Conservation (phyloP, 2,113 vertebrate species). For the Alaudala cheleensis region DNA sequence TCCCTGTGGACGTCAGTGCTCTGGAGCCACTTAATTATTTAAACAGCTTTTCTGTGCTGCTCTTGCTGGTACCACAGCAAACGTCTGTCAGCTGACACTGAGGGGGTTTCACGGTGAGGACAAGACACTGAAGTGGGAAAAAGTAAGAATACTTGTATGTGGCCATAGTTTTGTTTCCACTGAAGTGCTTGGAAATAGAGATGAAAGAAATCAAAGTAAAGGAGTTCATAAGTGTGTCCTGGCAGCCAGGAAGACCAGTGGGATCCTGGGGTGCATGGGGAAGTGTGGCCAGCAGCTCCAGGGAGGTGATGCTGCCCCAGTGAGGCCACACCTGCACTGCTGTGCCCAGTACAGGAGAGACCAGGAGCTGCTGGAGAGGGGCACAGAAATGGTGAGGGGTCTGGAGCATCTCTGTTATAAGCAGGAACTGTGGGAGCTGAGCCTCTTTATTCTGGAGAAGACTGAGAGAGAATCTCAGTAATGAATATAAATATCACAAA, state of each 20-base stretch:
- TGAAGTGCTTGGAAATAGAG: neutral
- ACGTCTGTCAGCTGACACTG: neutral
- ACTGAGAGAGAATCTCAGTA: neutral
- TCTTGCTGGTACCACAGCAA: neutral
- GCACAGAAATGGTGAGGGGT: neutral
- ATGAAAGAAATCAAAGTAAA: neutral
- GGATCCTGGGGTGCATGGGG: fast-evolving
- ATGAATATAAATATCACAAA: no score
- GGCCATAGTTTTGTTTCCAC: neutral
- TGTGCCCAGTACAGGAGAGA: no score
- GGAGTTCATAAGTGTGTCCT: fast-evolving
- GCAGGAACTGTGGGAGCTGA: no score
- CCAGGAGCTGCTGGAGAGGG: neutral
- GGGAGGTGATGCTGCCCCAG: no score
- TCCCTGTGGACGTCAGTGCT: neutral
- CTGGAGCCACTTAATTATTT: fast-evolving
- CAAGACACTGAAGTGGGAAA: fast-evolving
- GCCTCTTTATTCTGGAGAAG: neutral
- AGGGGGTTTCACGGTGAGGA: neutral
- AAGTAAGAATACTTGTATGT: neutral
- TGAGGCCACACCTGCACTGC: neutral
- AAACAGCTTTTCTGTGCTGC: neutral
- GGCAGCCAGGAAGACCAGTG: neutral
- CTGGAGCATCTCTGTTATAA: neutral
- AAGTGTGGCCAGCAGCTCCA: neutral